These are phyloP conservation scores for Temnothorax longispinosus DNA, from an alignment of 1,140 invertebrate species.

Conservation along the genomic window DNA sequence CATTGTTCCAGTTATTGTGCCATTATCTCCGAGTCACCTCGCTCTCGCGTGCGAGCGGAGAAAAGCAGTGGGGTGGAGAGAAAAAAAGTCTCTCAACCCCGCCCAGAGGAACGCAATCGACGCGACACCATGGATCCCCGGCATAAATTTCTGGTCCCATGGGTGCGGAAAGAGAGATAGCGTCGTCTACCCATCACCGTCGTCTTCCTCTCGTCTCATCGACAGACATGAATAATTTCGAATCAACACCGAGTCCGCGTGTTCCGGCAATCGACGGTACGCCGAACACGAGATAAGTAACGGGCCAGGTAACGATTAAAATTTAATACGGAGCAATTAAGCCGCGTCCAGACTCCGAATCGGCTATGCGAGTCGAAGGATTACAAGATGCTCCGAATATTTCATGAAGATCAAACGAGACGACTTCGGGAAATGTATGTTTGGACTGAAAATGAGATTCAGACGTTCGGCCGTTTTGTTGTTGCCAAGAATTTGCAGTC, in stretches of 20 bases:
- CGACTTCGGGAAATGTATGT: neutral
- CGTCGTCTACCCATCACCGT: neutral
- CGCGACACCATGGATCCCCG: slow-evolving; percentile 23
- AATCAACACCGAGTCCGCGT: neutral
- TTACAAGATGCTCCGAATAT: slow-evolving; percentile 6
- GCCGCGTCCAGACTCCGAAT: neutral
- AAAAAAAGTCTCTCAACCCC: slow-evolving; percentile 1
- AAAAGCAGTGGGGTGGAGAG: neutral
- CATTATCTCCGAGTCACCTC: slow-evolving; percentile 48
- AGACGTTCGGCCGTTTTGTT: slow-evolving; percentile 42
- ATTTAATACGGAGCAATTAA: slow-evolving; percentile 30
- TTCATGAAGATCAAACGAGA: neutral
- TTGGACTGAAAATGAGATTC: slow-evolving; percentile 19
- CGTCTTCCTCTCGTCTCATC: neutral
- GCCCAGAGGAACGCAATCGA: slow-evolving; percentile 5
- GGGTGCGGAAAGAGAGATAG: slow-evolving; percentile 44
- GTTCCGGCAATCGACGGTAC: neutral
- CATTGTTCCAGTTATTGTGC: slow-evolving; percentile 50
- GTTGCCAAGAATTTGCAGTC: slow-evolving; percentile 61
- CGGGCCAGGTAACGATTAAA: slow-evolving; percentile 27
- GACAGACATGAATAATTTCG: slow-evolving; percentile 63
- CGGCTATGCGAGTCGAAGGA: neutral
- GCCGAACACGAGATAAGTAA: slow-evolving; percentile 11
- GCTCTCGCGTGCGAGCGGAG: neutral
- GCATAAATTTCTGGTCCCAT: slow-evolving; percentile 62